These are phyloP conservation scores for Phyto melanocephala DNA, from an alignment of 2,888 invertebrate species.

Conservation along the genomic window DNA sequence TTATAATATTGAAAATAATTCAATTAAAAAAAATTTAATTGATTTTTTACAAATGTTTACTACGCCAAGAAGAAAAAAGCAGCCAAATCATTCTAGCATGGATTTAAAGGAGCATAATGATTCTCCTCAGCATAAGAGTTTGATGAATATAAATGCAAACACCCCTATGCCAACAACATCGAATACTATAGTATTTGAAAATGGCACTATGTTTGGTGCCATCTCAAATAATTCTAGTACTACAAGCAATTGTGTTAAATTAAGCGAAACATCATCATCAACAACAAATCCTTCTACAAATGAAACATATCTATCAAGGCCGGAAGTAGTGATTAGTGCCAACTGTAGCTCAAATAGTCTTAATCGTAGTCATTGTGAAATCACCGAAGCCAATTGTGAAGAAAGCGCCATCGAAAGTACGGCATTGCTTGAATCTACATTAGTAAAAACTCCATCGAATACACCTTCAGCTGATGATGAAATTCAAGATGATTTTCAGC, in stretches of 20 bases:
- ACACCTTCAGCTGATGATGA: constrained; percentile 34
- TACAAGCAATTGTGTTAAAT: constrained; percentile 39
- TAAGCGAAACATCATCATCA: constrained; percentile 47
- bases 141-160: constrained; percentile 44
- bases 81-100: constrained; percentile 31
- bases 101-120: constrained; percentile 53
- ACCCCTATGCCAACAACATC: constrained; percentile 46
- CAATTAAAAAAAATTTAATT: neutral
- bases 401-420: constrained; percentile 70
- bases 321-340: constrained; percentile 73
- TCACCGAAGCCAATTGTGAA: constrained; percentile 60
- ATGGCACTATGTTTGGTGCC: constrained; percentile 77
- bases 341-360: constrained; percentile 70
- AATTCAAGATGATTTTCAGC: constrained; percentile 70
- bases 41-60: constrained; percentile 60
- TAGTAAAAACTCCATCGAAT: neutral
- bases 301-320: constrained; percentile 66
- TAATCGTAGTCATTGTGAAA: constrained; percentile 68
- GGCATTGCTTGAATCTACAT: constrained; percentile 67
- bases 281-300: constrained; percentile 23
- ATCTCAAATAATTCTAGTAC: constrained; percentile 64
- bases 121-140: constrained; percentile 50
- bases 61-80: constrained; percentile 63
- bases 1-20: neutral
- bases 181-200: constrained; percentile 72